phyloP scores from a whole-genome alignment of 2,797 vertebrate genomes.

The Pachyuromys duprasi region DNA sequence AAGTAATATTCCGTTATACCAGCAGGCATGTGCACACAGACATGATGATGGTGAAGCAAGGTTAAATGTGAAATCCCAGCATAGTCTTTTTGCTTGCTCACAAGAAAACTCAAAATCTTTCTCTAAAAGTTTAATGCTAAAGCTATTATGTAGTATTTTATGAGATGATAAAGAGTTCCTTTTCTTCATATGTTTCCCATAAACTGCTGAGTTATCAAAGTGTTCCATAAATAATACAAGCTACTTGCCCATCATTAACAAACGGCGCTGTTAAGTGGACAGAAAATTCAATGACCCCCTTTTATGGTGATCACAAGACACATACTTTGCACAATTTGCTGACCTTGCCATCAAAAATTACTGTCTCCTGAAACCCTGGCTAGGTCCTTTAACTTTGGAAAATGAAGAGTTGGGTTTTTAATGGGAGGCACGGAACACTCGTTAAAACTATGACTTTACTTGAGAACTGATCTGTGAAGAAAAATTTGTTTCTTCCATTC shows the following conservation, averaged over 20 bases:
- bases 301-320: slow-evolving; percentile 52
- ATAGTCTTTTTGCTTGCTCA: not conserved
- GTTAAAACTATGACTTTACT: slow-evolving; percentile 25
- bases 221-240: slow-evolving; percentile 53
- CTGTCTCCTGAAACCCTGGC: not conserved
- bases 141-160: slow-evolving; percentile 52
- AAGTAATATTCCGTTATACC: not conserved
- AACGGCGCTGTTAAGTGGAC: slow-evolving; percentile 47
- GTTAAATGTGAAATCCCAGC: slow-evolving; percentile 17
- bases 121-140: slow-evolving; percentile 35
- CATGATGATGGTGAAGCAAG: not conserved
- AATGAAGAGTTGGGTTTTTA: not conserved
- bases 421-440: not conserved
- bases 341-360: slow-evolving; percentile 47
- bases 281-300: slow-evolving; percentile 67
- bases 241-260: slow-evolving; percentile 54
- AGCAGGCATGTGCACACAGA: not conserved
- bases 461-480: slow-evolving; percentile 3
- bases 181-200: slow-evolving; percentile 46
- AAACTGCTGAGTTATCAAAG: slow-evolving; percentile 68
- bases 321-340: not conserved
- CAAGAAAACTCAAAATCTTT: not conserved
- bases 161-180: slow-evolving; percentile 41
- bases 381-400: not conserved
- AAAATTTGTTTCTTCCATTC: not conserved